phyloP scores from a whole-genome alignment of 2,797 vertebrate species.

The Mus caroli region DNA sequence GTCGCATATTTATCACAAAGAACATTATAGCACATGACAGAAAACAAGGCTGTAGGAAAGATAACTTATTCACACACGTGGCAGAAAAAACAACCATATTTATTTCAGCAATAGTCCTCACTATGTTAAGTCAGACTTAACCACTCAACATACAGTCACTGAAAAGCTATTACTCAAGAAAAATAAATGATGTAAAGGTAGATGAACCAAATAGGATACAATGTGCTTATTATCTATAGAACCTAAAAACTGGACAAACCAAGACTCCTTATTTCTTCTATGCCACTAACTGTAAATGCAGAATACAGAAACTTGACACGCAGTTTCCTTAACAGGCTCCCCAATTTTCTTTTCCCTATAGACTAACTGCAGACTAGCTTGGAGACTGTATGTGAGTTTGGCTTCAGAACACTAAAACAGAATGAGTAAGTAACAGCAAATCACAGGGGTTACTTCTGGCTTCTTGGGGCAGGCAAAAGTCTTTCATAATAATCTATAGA shows the following conservation, averaged over 20 bases:
- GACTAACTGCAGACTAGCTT: not conserved
- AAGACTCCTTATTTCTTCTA: not conserved
- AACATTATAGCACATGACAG: slow-evolving; percentile 99
- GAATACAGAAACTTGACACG: not conserved
- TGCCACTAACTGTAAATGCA: not conserved
- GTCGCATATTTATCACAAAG: slow-evolving; percentile 99
- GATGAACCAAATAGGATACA: not conserved
- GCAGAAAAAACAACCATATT: slow-evolving; percentile 53
- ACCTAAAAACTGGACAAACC: not conserved
- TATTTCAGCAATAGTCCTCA: slow-evolving; percentile 52
- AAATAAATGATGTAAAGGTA: not conserved
- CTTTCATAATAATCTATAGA: not conserved
- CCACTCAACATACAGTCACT: slow-evolving; percentile 28
- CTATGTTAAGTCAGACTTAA: slow-evolving; percentile 48
- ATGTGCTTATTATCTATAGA: not conserved
- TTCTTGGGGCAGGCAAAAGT: not conserved
- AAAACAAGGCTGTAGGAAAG: slow-evolving; percentile 94
- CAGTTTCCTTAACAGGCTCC: not conserved
- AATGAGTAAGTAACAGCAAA: not conserved
- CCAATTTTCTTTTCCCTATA: slow-evolving; percentile 13
- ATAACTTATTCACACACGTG: slow-evolving; percentile 80
- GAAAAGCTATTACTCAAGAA: slow-evolving; percentile 46
- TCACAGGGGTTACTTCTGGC: not conserved
- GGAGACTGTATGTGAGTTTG: not conserved
- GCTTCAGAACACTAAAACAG: not conserved